Conservation (phyloP, 2,888 invertebrate genomes). For the Morinoia aosen region DNA sequence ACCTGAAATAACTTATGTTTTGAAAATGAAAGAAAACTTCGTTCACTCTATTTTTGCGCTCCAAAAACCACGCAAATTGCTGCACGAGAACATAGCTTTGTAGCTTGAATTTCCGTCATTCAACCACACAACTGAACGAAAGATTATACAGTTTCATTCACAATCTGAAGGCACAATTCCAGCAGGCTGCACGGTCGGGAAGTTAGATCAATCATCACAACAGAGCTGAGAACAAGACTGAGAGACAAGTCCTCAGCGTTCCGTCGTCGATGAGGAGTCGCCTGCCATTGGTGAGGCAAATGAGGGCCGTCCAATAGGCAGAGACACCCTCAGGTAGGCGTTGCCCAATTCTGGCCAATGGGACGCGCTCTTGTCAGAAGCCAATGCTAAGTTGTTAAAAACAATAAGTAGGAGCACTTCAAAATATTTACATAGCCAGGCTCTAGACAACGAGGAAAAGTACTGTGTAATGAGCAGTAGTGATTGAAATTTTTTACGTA, state of each 20-base stretch:
- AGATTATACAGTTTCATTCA: neutral
- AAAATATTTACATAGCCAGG: neutral
- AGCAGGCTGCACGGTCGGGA: neutral
- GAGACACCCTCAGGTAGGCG: neutral
- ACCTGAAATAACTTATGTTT: too few relatives aligned
- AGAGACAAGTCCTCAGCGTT: neutral
- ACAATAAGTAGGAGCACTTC: neutral
- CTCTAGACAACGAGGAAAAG: neutral
- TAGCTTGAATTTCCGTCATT: too few relatives aligned
- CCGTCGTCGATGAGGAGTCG: neutral
- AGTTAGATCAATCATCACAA: neutral
- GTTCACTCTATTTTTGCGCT: neutral
- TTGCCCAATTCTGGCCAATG: neutral
- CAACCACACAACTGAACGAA: neutral
- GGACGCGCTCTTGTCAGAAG: neutral
- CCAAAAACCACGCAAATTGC: neutral
- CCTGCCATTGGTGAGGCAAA: neutral
- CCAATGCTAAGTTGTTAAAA: neutral
- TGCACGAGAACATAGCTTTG: too few relatives aligned
- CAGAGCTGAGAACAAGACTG: neutral
- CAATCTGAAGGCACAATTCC: neutral
- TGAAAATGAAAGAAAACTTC: neutral
- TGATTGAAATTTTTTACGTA: neutral
- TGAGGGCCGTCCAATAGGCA: constrained; percentile 15
- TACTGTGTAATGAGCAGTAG: neutral